Evolutionary conservation across 2,797 vertebrate species (phyloP), one percentile per base, ranked within the genome.

Genomic region (Typhlichthys subterraneus): DNA sequence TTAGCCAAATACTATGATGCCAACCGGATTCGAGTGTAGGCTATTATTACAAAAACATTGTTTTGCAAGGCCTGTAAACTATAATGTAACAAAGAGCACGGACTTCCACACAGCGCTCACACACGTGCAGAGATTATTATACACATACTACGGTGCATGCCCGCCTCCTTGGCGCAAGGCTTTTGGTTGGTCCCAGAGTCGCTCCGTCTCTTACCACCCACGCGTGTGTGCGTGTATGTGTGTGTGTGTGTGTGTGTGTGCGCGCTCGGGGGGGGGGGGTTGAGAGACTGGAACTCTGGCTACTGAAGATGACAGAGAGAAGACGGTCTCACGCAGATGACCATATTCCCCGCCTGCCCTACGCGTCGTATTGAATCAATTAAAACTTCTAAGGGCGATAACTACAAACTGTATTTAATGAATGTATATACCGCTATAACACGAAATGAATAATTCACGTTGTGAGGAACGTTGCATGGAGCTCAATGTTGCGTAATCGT

Each of bases 121-220:
- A 23, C 17, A 17, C 19, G 52, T 7, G 4, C 7, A 10, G 12
- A 9, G 50, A 8, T 11, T 51, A 14, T 17, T 17, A 11, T 2
- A 23, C 13, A 23, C n/a, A 53, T 2, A 23, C 29, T 33, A 54
- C 63, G 53, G 23, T 4, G 3, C 51, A 17, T 75, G 63, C 81
- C 62, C 89, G 73, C 90, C 81, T 89, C 79, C 81, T 84, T 65
- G 42, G 79, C 55, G 38, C 79, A 59, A 65, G 51, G 66, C 83
- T 87, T 70, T 81, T 67, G 85, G 85, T 90, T 90, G 88, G 84
- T 84, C 86, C 82, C 81, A 65, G 67, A 69, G 62, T 69, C 83
- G 81, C 79, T 86, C 87, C 84, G 75, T 80, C 86, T 85, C 76
- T 47, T 77, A 78, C 77, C 84, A 70, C 82, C 71, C 79, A 45